Percentiles rank a stretch among this genome's conserved stretches.
Evolutionary conservation across 2,888 invertebrate species (phyloP).

Genomic region (Plebejus anna): DNA sequence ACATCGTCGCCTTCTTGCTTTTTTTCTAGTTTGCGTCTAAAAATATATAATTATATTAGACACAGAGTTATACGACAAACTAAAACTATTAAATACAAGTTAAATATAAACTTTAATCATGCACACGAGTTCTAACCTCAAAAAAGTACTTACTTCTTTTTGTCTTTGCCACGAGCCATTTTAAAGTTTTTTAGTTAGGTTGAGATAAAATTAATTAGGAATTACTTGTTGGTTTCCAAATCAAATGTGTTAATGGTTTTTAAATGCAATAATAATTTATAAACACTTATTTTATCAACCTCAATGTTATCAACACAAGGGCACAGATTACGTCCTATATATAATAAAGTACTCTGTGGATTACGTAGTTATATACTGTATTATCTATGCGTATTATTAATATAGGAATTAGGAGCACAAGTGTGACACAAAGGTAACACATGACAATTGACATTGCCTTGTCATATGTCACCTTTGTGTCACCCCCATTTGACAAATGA

Average conservation of each 20-base stretch:
- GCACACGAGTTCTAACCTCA: conserved; percentile 35
- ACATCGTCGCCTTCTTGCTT: conserved; percentile 73
- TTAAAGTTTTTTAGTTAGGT: conserved; percentile 30
- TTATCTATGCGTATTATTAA: too few relatives aligned
- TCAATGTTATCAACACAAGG: neutral
- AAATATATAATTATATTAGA: conserved; percentile 15
- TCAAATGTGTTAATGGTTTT: neutral
- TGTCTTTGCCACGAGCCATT: conserved; percentile 75
- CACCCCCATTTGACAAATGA: neutral
- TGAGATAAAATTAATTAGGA: neutral
- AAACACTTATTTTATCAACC: neutral
- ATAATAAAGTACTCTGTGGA: too few relatives aligned
- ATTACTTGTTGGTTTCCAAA: neutral
- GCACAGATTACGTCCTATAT: too few relatives aligned
- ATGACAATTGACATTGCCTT: too few relatives aligned
- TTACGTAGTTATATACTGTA: too few relatives aligned
- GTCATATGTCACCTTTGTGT: too few relatives aligned
- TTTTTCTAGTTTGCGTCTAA: conserved; percentile 70
- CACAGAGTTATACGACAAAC: too few relatives aligned
- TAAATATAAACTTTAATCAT: conserved; percentile 36
- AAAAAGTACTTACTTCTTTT: conserved; percentile 65
- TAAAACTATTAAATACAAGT: too few relatives aligned
- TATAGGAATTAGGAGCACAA: too few relatives aligned
- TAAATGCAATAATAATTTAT: neutral
- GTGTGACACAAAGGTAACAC: too few relatives aligned